These are phyloP conservation scores for Pygoscelis adeliae DNA, from an alignment of 2,113 vertebrate species.

Conservation along the genomic window DNA sequence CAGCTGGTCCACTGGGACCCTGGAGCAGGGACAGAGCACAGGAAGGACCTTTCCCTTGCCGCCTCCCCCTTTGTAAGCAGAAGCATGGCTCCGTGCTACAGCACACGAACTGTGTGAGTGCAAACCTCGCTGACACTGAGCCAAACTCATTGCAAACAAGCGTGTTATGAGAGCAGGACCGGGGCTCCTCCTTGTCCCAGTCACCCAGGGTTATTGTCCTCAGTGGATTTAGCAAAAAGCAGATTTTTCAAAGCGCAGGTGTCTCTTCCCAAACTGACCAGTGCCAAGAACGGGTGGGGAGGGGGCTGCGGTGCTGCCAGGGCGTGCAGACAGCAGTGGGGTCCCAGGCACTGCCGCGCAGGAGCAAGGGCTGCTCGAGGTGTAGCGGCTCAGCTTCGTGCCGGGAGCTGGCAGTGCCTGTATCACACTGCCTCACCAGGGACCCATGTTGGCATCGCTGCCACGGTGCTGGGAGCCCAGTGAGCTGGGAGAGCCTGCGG, in stretches of 20 bases:
- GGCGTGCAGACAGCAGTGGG: fast-evolving
- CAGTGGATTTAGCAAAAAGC: background rate
- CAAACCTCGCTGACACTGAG: background rate
- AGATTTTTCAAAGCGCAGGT: background rate
- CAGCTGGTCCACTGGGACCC: background rate
- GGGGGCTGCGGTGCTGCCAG: fast-evolving
- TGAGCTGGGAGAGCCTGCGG: background rate
- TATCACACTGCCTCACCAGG: background rate
- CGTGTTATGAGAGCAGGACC: fast-evolving
- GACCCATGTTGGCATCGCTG: fast-evolving
- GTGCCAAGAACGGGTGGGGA: background rate
- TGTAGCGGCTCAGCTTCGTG: fast-evolving
- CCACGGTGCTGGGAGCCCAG: background rate
- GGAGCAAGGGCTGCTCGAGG: background rate
- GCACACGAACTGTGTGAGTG: fast-evolving
- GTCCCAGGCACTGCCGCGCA: fast-evolving
- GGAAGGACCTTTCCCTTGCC: background rate
- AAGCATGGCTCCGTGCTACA: fast-evolving
- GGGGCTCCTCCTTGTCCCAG: background rate
- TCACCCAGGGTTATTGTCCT: background rate
- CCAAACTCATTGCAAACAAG: fast-evolving
- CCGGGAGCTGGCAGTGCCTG: background rate
- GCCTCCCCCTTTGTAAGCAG: background rate
- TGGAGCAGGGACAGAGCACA: background rate
- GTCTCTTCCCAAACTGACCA: fast-evolving